A percentile compares a stretch with the other conserved stretches of the same genome.
These are phyloP conservation scores for Cotesia congregata DNA, from an alignment of 2,888 invertebrate species.

Conservation along the genomic window DNA sequence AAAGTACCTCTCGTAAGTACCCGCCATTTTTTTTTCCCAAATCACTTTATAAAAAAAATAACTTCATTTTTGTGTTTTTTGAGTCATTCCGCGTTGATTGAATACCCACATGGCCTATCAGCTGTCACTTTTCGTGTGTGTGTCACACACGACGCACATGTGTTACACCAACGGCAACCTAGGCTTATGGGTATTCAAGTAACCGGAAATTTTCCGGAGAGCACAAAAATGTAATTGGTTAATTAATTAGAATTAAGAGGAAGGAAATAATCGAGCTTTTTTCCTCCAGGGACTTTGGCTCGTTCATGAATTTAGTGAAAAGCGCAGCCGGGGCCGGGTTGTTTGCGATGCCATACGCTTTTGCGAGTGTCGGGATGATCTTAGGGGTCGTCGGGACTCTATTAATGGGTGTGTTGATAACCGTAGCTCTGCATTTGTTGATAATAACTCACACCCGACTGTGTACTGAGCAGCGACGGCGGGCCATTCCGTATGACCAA, in stretches of 20 bases:
- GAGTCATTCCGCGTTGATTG: not conserved
- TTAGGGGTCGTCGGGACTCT: slow-evolving; percentile 53
- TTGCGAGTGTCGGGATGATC: slow-evolving; percentile 55
- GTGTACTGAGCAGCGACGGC: slow-evolving; percentile 47
- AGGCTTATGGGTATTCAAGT: not conserved
- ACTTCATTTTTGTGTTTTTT: too few species aligned
- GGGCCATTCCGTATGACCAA: slow-evolving; percentile 52
- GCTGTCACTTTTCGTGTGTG: not conserved
- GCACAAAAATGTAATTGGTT: not conserved
- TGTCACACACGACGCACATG: not conserved
- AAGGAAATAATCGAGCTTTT: not conserved
- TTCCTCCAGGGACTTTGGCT: slow-evolving; percentile 49
- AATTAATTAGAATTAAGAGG: not conserved
- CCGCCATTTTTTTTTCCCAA: not conserved
- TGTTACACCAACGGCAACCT: not conserved
- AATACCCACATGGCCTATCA: not conserved
- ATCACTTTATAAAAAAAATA: too few species aligned
- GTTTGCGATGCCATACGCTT: slow-evolving; percentile 58
- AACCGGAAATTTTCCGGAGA: not conserved
- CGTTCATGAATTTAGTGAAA: slow-evolving; percentile 54
- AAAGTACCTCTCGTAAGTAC: not conserved
- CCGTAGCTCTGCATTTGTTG: slow-evolving; percentile 53
- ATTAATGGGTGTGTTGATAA: slow-evolving; percentile 53
- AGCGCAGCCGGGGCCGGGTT: slow-evolving; percentile 56
- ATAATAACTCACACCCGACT: slow-evolving; percentile 51